A percentile compares a stretch with the other conserved stretches of the same genome.
Evolutionary conservation across 2,797 vertebrate species (phyloP).

Genomic region (Helicolenus hilgendorfi): DNA sequence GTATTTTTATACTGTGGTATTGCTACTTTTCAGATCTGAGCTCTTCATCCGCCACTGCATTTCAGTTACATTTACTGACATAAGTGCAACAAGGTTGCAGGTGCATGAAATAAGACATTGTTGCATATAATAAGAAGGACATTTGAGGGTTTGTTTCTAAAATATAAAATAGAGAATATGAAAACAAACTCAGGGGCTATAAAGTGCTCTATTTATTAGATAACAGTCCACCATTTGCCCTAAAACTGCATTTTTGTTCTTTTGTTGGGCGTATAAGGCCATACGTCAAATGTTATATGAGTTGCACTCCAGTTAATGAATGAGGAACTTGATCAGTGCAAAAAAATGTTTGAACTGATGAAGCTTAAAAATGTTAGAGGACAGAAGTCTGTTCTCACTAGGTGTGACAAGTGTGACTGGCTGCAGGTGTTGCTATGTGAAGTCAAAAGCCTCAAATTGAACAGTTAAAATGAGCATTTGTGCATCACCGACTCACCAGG

Average conservation of each 20-base stretch:
- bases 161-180: background rate
- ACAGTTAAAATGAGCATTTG: background rate
- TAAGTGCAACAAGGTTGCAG: background rate
- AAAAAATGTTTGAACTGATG: background rate
- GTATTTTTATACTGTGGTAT: background rate
- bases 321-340: background rate
- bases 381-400: background rate
- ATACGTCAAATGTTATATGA: background rate
- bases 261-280: background rate
- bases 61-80: background rate
- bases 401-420: background rate
- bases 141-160: too few relatives aligned
- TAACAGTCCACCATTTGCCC: background rate
- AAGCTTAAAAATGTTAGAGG: background rate
- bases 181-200: background rate
- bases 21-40: background rate
- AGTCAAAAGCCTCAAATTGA: background rate
- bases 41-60: background rate
- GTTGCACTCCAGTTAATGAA: background rate
- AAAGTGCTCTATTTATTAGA: background rate
- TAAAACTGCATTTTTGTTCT: background rate
- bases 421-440: background rate
- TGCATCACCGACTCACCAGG: slow-evolving; percentile 59
- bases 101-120: background rate
- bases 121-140: too few relatives aligned